phyloP scores from a whole-genome alignment of 1,140 invertebrate species.

The Ctenoplectra terminalis region DNA sequence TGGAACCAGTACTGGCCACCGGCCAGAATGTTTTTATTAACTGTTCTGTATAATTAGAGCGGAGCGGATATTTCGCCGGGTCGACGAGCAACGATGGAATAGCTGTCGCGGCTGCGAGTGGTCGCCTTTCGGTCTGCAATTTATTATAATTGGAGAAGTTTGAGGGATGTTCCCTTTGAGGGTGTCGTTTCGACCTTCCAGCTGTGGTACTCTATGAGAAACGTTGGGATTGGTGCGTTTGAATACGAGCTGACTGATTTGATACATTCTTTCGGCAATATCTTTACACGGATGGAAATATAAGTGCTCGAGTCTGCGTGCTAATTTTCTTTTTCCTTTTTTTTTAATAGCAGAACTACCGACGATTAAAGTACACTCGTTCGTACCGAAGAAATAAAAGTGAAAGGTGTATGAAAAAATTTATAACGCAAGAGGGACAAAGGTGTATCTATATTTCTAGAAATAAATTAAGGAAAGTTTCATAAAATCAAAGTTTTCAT shows the following conservation, averaged over 20 bases:
- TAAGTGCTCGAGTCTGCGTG: no score
- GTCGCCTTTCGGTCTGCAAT: neutral
- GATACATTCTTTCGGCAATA: neutral
- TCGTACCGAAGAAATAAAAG: no score
- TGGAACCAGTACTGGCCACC: constrained; percentile 46
- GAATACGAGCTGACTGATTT: neutral
- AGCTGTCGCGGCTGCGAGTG: neutral
- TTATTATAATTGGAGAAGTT: constrained; percentile 35
- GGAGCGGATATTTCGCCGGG: constrained; percentile 38
- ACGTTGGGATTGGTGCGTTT: neutral
- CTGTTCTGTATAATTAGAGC: constrained; percentile 58
- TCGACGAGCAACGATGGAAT: constrained; percentile 10
- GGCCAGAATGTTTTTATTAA: constrained; percentile 68
- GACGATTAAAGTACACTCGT: no score
- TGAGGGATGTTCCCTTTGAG: neutral
- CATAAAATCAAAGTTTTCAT: no score
- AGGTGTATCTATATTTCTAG: no score
- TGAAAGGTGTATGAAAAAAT: no score
- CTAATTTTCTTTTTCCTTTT: no score
- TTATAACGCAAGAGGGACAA: no score
- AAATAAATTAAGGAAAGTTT: no score
- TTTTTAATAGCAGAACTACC: no score
- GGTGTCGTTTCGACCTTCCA: neutral
- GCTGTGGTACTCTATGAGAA: no score
- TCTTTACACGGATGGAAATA: neutral